Evolutionary conservation across 1,140 invertebrate genomes (phyloP), one percentile per base, ranked within the genome.

Genomic region (Thalassaphorura encarpata): DNA sequence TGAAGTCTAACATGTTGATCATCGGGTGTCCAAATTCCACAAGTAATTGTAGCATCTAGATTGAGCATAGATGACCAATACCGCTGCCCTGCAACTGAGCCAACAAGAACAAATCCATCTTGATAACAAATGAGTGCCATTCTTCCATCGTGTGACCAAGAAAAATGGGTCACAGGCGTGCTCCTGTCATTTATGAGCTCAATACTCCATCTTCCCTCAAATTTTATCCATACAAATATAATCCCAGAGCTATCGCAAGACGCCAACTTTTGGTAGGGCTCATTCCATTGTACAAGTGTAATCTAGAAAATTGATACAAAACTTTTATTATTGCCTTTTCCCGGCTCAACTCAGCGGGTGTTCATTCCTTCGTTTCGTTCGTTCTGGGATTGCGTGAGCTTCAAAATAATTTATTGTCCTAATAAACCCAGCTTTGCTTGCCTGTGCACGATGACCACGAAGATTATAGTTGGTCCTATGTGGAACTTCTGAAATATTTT

Each of bases 11-110:
- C 81, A 75, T 96, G 90, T 69, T 92, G 86, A 74, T 97, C 94
- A 70, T 96, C 91, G 0, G 95, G 94, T 8, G 92, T 92, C 94
- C 95, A 99, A 66, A 93, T 89, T 24, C 93, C 94, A 71, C 92
- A 95, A 1, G 88, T 93, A 64, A 97, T 95, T 26, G 84, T 85
- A 15, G 89, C 84, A 67, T 96, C 89, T 53, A 96, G 75, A 66
- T 93, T 93, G 27, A 97, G 75, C 85, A 96, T 94, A 19, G 93
- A 94, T 4, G 93, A 97, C 95, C 95, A 99, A 72, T 97, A 97
- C 0, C 95, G 77, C 70, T 97, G 94, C 0, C 95, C 95, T 4
- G 88, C 90, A 48, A 97, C 93, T 0, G 92, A 97, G 0, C 93
- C 93, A 1, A 96, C 92, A 54, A 97, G 70, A 3, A 97, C 91